Conservation (phyloP, 2,113 vertebrate genomes). For the Callipepla squamata region DNA sequence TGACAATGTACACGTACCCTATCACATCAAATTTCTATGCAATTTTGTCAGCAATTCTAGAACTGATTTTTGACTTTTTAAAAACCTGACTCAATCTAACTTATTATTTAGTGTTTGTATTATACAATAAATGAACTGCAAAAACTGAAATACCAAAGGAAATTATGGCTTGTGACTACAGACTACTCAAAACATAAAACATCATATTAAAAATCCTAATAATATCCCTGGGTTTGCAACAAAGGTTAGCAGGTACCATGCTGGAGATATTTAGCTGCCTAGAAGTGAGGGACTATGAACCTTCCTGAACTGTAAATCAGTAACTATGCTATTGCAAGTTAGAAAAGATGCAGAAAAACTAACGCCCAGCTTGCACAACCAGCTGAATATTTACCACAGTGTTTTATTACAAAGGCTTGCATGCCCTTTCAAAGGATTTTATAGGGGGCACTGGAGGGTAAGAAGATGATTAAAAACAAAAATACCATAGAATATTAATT, state of each 20-base stretch:
- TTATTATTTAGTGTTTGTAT: background rate
- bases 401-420: background rate
- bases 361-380: background rate
- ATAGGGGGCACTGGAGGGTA: background rate
- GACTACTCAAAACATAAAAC: background rate
- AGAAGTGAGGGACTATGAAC: background rate
- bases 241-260: background rate
- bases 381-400: background rate
- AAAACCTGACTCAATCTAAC: background rate
- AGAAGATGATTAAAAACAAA: background rate
- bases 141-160: background rate
- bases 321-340: background rate
- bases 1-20: background rate
- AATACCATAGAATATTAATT: background rate
- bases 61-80: background rate
- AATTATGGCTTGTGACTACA: background rate
- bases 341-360: background rate
- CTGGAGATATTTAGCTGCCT: background rate
- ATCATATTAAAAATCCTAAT: background rate
- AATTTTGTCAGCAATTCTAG: background rate
- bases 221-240: background rate
- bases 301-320: background rate
- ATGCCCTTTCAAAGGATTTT: background rate
- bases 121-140: background rate
- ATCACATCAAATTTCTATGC: background rate